Evolutionary conservation across 2,888 invertebrate species (phyloP), one percentile per base, ranked within the genome.

Genomic region (Pseudanteris insignis): DNA sequence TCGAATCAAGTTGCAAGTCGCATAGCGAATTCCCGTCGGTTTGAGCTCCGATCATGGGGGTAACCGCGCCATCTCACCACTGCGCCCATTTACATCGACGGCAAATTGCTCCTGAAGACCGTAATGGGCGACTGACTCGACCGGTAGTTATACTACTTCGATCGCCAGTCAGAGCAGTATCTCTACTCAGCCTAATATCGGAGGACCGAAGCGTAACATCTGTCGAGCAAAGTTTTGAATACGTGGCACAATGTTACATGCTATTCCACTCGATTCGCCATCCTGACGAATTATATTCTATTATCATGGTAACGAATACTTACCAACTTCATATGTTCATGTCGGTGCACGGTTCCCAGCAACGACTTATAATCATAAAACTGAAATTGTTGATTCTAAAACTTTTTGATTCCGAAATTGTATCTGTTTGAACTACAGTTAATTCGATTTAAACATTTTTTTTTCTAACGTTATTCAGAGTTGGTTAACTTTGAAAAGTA

Each of bases 71-170:
- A 46, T 58, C 48, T 58, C 41, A 28, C 57, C 62, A 12, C 57
- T 50, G 32, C 46, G 38, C 29, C 48, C 62, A 63, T 63, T 63
- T 58, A 58, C 62, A 58, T 63, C 36, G 51, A 29, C 33, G 40
- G 62, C 53, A 58, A 63, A 63, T 63, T 63, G 62, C 62, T 63
- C 44, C 53, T 48, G 24, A 47, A 58, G 51, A 50, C 57, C 30
- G 12, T 63, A 63, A 63, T 58, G 57, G 57, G 38, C 63, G 63
- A 50, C 54, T 58, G 63, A 63, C 63, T 58, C 44, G 63, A 58
- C 63, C 53, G 34, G 54, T 15, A 58, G 53, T 63, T 63, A 58
- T 54, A 58, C 63, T 26, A 63, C 63, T 63, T 57, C 62, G 43
- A 63, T 57, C 57, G 51, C 21, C 57, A 44, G 55, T 60, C 60